Percentiles rank a stretch among this genome's conserved stretches.
Evolutionary conservation across 2,888 invertebrate genomes (phyloP).

Genomic region (Mactromeris polynyma): DNA sequence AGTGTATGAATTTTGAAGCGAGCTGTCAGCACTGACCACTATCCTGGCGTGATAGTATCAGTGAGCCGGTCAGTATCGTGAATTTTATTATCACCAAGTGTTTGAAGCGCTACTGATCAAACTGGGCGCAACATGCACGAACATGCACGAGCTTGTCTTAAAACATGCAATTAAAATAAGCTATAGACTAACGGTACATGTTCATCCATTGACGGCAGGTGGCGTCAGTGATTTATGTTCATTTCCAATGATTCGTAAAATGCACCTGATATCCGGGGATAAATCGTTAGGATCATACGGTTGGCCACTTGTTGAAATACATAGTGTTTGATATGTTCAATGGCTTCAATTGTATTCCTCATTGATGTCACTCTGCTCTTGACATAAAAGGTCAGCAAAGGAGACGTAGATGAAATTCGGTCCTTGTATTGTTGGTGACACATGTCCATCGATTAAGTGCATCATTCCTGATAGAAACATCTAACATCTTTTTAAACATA

Average conservation of each 20-base stretch:
- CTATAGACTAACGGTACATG: neutral
- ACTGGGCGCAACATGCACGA: conserved; percentile 31
- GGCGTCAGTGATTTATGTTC: neutral
- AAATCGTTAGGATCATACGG: neutral
- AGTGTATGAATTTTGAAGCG: conserved; percentile 43
- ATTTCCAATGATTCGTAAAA: conserved; percentile 10
- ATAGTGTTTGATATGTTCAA: neutral
- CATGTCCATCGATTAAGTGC: too few species aligned
- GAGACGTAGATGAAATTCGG: neutral
- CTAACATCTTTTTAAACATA: too few species aligned
- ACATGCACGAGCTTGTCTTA: neutral
- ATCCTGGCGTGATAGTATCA: conserved; percentile 57
- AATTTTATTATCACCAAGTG: conserved; percentile 62
- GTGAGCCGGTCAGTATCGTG: conserved; percentile 24
- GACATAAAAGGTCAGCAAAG: neutral
- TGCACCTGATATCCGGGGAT: neutral
- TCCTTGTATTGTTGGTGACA: too few species aligned
- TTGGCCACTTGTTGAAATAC: neutral
- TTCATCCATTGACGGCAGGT: neutral
- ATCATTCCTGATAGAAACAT: too few species aligned
- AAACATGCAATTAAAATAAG: conserved; percentile 37
- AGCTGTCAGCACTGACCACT: conserved; percentile 54
- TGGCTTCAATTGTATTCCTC: neutral
- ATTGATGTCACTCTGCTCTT: neutral
- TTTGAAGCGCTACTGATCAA: conserved; percentile 40